Evolutionary conservation across 2,113 vertebrate species (phyloP), one percentile per base, ranked within the genome.

Genomic region (Trogon melanurus): DNA sequence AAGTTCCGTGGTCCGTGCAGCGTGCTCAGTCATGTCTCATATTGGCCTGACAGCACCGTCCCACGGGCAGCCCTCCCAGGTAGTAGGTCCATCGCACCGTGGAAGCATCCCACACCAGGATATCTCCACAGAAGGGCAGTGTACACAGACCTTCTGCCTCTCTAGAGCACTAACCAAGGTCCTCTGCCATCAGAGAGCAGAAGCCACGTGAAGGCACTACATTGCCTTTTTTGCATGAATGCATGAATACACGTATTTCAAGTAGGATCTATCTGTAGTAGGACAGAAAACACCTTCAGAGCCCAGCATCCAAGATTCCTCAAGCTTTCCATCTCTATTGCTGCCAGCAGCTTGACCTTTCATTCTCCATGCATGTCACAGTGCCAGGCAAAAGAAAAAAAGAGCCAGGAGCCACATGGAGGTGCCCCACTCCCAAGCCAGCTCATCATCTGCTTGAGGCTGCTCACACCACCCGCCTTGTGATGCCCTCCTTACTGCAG

Each of bases 301-400:
- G 26, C 13, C 30, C 11, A 72, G 15, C 32, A 79, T 38, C 61
- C 17, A 0, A 34, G 73, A 75, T 53, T 57, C 61, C 66, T 94
- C 51, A 75, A 41, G 57, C 26, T 87, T 89, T 96, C 89, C 57
- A 36, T n/a, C 16, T 65, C 66, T 58, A 12, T 57, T 82, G 34
- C 74, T 94, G 90, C 81, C 79, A 93, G 57, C 16, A 91, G 23
- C 18, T 64, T 60, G 80, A 89, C 80, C 73, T 96, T 91, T 94
- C 61, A 51, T 71, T 91, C 25, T 73, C 60, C 36, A 12, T 66
- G n/a, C 38, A 44, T 13, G 20, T 29, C 25, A 8, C 12, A 25
- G 26, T 57, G 62, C 53, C 74, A 93, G 73, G 57, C 53, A 57
- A 75, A 64, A 82, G 34, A 88, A 65, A 53, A 88, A 65, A 65